phyloP scores from a whole-genome alignment of 2,888 invertebrate species.

The Dryocosmus kuriphilus region DNA sequence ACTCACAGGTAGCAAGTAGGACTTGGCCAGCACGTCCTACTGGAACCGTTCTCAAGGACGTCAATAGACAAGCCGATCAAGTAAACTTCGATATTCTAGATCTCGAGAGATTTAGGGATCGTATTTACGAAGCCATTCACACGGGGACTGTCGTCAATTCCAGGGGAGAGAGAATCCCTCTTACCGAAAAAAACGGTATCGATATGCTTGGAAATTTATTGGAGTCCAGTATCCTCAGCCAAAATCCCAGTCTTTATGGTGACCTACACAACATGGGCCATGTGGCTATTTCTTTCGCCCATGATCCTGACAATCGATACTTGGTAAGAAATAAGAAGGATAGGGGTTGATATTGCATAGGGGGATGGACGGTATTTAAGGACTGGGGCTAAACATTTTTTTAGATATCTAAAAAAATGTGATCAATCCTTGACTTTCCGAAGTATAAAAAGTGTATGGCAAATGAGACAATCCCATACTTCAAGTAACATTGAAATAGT shows the following conservation, averaged over 20 bases:
- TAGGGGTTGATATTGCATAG: background rate
- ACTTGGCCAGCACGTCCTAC: slow-evolving; percentile 87
- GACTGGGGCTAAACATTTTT: too few species aligned
- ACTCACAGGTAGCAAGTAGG: slow-evolving; percentile 87
- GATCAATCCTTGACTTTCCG: too few species aligned
- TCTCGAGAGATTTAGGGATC: slow-evolving; percentile 87
- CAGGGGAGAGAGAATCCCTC: slow-evolving; percentile 79
- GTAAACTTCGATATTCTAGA: slow-evolving; percentile 84
- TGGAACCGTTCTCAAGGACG: slow-evolving; percentile 80
- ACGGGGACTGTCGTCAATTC: slow-evolving; percentile 81
- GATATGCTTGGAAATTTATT: slow-evolving; percentile 89
- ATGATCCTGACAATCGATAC: slow-evolving; percentile 89
- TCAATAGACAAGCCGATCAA: slow-evolving; percentile 85
- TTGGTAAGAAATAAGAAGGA: slow-evolving; percentile 80
- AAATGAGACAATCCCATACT: too few species aligned
- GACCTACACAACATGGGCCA: slow-evolving; percentile 92
- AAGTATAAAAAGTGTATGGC: too few species aligned
- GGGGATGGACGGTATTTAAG: too few species aligned
- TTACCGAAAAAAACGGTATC: slow-evolving; percentile 86
- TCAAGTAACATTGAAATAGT: too few species aligned
- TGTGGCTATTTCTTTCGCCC: slow-evolving; percentile 86
- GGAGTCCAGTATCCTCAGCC: slow-evolving; percentile 84
- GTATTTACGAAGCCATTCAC: slow-evolving; percentile 86
- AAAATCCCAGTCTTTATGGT: slow-evolving; percentile 86
- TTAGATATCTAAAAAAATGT: too few species aligned